Base-by-base conservation (phyloP, 2,888 invertebrate genomes). In the Tanypteryx hageni region DNA sequence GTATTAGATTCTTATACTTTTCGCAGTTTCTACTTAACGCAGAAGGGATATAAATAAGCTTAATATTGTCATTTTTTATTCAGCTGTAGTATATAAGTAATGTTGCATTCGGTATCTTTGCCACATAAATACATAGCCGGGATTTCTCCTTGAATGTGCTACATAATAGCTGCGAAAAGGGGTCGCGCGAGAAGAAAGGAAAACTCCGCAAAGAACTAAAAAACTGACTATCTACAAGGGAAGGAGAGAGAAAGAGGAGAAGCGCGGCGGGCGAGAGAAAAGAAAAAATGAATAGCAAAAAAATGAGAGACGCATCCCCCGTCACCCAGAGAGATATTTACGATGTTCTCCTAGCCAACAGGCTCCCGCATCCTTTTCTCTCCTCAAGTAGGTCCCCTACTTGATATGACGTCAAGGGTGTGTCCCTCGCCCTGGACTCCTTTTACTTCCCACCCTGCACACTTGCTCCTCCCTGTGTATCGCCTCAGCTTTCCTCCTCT, bases 341-440 rank as follows among this genome's bases (percentile, higher is more conserved):
- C 86, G 86, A 86, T 61, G 61, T 86, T 86, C 86, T 76, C 59
- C 27, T 61, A 86, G 22, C 86, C 86, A 86, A 86, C 86, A 85
- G 57, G 13, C 57, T 85, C 57, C 58, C 58, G 10, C n/a, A 4
- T 76, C n/a, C n/a, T 58, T 13, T 27, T 76, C 22, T 22, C 76
- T 22, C 76, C 76, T 76, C 22, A 76, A 76, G 76, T 76, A 76
- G 76, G 76, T 76, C 76, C 27, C 76, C 76, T 76, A 13, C 76
- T 76, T 76, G 76, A 76, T 76, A 76, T 76, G 76, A 76, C 76
- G 76, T 76, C 76, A 76, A 76, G 76, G 76, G 76, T 76, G 76
- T 76, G 76, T 27, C 76, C 76, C 68, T 16, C 76, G 22, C 76
- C 22, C 22, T 22, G 76, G 27, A 76, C 76, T 76, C 22, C 76